Evolutionary conservation across 2,797 vertebrate genomes (phyloP).

Genomic region (Antrozous pallidus): DNA sequence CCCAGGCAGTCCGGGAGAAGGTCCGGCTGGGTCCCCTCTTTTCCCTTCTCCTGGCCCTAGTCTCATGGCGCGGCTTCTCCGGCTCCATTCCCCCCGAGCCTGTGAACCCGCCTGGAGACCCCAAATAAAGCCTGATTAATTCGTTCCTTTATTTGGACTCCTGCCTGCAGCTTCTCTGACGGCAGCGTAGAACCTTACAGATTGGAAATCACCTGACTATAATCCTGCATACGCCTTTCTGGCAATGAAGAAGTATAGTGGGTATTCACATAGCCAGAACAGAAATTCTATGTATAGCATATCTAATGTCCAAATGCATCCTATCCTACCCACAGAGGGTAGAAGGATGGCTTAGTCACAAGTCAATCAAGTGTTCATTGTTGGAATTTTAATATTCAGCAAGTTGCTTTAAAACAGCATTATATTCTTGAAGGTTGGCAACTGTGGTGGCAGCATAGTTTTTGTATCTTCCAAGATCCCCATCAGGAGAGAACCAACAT

Average conservation of each 20-base stretch:
- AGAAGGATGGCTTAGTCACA: too few species aligned
- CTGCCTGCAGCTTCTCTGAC: too few species aligned
- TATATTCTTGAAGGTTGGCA: background rate
- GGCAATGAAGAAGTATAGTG: background rate
- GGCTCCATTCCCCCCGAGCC: too few species aligned
- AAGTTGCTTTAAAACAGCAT: background rate
- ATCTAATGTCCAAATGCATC: background rate
- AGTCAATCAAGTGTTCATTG: background rate
- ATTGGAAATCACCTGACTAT: background rate
- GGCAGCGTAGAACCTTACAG: too few species aligned
- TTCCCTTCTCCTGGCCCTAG: too few species aligned
- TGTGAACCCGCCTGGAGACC: too few species aligned
- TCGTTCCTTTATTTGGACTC: too few species aligned
- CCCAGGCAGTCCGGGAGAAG: too few species aligned
- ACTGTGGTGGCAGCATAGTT: background rate
- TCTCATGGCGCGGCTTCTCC: too few species aligned
- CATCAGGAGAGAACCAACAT: background rate
- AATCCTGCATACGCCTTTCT: background rate
- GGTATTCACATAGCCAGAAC: background rate
- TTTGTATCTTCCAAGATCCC: slow-evolving; percentile 14
- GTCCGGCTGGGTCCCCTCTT: too few species aligned
- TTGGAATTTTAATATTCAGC: background rate
- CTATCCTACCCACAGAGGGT: background rate
- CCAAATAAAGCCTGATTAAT: too few species aligned
- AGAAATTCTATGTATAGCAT: background rate